phyloP scores from a whole-genome alignment of 2,888 invertebrate species.

The Esperia sulphurella region DNA sequence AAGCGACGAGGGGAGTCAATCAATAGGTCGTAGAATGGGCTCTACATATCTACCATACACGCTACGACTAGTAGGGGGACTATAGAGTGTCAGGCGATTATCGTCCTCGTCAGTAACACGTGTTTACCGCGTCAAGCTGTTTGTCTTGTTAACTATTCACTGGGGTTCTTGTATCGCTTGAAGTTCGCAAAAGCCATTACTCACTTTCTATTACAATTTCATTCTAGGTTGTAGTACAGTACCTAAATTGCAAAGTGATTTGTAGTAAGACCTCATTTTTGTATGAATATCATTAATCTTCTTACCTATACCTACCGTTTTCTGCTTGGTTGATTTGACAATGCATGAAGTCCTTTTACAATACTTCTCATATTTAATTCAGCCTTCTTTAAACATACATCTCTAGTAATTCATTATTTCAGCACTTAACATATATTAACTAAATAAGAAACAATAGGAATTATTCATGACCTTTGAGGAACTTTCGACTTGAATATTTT shows the following conservation, averaged over 20 bases:
- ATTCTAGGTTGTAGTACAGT: neutral
- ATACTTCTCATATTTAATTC: too few relatives aligned
- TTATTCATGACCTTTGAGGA: too few relatives aligned
- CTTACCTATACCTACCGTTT: too few relatives aligned
- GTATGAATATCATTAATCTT: neutral
- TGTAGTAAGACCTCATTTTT: neutral
- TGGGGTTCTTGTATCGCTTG: constrained; percentile 14
- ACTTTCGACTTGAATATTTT: too few relatives aligned
- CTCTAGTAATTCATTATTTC: too few relatives aligned
- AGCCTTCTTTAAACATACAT: too few relatives aligned
- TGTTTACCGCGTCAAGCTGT: constrained; percentile 30
- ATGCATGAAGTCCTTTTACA: too few relatives aligned
- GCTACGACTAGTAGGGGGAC: neutral
- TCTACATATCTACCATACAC: neutral
- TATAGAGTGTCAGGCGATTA: constrained; percentile 24
- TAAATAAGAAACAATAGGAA: too few relatives aligned
- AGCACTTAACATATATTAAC: too few relatives aligned
- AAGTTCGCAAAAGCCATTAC: constrained; percentile 19
- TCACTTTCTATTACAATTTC: constrained; percentile 12
- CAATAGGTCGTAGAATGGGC: constrained; percentile 42
- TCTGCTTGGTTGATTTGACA: too few relatives aligned
- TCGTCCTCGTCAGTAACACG: constrained; percentile 26
- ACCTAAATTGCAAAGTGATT: neutral
- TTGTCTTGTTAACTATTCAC: constrained; percentile 36
- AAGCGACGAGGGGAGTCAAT: constrained; percentile 42